A percentile compares a stretch with the other conserved stretches of the same genome.
Evolutionary conservation across 1,140 invertebrate species (phyloP).

Genomic region (Popillia japonica): DNA sequence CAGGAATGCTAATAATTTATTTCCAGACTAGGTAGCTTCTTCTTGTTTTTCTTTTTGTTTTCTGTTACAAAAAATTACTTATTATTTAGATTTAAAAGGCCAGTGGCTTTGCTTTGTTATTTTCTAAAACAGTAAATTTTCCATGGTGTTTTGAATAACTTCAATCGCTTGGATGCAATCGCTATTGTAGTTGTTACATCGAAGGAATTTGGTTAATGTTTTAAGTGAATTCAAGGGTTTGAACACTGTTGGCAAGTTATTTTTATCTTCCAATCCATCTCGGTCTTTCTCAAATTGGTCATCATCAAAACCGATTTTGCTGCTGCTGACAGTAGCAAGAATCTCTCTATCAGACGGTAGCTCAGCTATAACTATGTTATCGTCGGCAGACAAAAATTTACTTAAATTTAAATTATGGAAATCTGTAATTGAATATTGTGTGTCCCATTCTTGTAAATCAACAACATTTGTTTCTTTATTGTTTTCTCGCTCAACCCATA

Average conservation of each 20-base stretch:
- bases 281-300: not conserved
- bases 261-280: not conserved
- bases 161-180: not conserved
- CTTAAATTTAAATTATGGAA: too few relatives aligned
- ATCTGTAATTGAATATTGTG: too few relatives aligned
- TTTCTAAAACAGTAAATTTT: constrained; percentile 2
- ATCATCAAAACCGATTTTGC: not conserved
- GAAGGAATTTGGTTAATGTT: not conserved
- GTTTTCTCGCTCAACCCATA: too few relatives aligned
- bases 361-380: too few relatives aligned
- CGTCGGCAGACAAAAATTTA: too few relatives aligned
- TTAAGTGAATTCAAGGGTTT: not conserved
- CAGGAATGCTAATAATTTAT: too few relatives aligned
- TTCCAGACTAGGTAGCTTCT: too few relatives aligned
- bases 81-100: not conserved
- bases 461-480: too few relatives aligned
- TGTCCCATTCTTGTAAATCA: too few relatives aligned
- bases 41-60: too few relatives aligned
- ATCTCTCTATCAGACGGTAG: too few relatives aligned
- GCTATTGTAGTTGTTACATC: not conserved
- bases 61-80: not conserved
- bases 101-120: not conserved
- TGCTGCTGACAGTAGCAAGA: too few relatives aligned
- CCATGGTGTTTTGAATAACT: not conserved
- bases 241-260: not conserved